Evolutionary conservation across 2,113 vertebrate species (phyloP), one percentile per base, ranked within the genome.

Genomic region (Salvelinus namaycush): DNA sequence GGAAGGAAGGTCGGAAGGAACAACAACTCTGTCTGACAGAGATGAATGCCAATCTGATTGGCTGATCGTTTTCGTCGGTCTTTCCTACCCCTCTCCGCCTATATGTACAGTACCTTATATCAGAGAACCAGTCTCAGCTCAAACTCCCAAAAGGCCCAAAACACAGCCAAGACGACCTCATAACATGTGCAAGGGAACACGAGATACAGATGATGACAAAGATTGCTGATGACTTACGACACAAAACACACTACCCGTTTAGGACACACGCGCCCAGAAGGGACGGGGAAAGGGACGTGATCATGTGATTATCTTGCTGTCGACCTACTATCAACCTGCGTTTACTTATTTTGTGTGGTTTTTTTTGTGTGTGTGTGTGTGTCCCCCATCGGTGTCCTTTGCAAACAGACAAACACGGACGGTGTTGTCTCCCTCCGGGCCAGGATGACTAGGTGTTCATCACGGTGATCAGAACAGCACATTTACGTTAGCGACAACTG

Each of bases 371-470:
- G 24, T 24, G 24, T 24, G 24, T 24, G 24, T 24, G 24, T 9
- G 5, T 79, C 72, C 79, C 83, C 65, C 60, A 71, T 80, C 72
- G 75, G 71, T 81, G 80, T 79, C 81, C 87, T 87, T 77, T 85
- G 69, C 75, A 79, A 72, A 69, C 68, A 68, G 75, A 76, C 73
- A n/a, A 31, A 44, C 9, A 80, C 39, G 84, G 87, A 84, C 89
- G 84, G 86, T 81, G 84, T 89, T 86, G 79, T 82, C 78, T 77
- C 83, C 82, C 1, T 83, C 83, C 81, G 86, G 86, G 80, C 84
- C 83, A 84, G 85, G 87, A 86, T 83, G 87, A 90, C 88, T 87
- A 72, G 81, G 85, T 77, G 87, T 92, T 91, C 90, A 90, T 90
- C 90, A 86, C 84, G 76, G 83, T 86, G 82, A 44, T 44, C 39